Evolutionary conservation across 2,113 vertebrate genomes (phyloP), one percentile per base, ranked within the genome.

Genomic region (Silurus glanis): DNA sequence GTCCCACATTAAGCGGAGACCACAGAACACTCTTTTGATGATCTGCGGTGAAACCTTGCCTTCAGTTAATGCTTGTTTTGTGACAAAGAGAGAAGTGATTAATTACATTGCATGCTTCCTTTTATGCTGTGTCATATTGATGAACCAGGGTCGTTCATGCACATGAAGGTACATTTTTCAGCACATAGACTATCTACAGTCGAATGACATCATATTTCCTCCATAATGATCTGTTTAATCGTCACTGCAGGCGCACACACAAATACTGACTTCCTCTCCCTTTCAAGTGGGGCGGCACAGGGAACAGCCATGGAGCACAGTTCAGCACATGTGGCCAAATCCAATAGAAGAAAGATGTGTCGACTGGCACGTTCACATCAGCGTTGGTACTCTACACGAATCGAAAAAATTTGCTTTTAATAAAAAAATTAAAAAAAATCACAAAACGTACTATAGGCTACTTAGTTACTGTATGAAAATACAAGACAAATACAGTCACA

Each of bases 271-370:
- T 85, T 80, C 80, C 85, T 71, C 56, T 71, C 51, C 21, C 71
- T 89, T 89, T 90, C 84, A 89, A 84, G 84, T 82, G 37, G 64
- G 58, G 72, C 61, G 53, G 64, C 23, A 49, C 9, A 80, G 37
- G 66, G 86, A 87, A 88, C 88, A 90, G 85, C 72, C 89, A 86
- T 75, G 79, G 82, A 87, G 85, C 82, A 88, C 79, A 88, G 80
- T 76, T 88, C 74, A 89, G 86, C 87, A 91, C 87, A 91, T 85
- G 89, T 82, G 90, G 87, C 87, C 85, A 90, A 76, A 86, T 86
- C 86, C 84, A 88, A 90, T 84, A 80, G 74, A 89, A 78, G 53
- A 74, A 89, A 91, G 88, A 89, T 90, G 86, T 86, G 89, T 66
- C 78, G 37, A 83, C 81, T 83, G 82, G 83, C 83, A 59, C 55